Evolutionary conservation across 1,140 invertebrate genomes (phyloP).

Genomic region (Rhizoglyphus robini): DNA sequence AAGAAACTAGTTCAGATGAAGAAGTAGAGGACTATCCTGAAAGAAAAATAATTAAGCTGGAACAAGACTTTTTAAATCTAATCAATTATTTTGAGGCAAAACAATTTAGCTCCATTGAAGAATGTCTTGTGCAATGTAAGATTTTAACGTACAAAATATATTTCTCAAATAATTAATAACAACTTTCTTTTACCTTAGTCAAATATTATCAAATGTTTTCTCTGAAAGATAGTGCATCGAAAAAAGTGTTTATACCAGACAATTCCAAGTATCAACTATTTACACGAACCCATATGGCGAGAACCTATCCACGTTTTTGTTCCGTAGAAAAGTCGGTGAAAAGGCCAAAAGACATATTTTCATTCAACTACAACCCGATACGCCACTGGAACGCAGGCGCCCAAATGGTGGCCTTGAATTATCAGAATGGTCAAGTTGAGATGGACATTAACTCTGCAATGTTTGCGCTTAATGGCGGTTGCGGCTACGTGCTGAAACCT

Average conservation of each 20-base stretch:
- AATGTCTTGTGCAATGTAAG: slow-evolving; percentile 17
- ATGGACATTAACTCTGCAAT: slow-evolving; percentile 44
- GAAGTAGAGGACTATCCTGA: too few relatives aligned
- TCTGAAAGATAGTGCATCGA: slow-evolving; percentile 40
- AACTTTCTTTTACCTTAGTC: slow-evolving; percentile 3
- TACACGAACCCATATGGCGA: slow-evolving; percentile 36
- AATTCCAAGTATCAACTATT: slow-evolving; percentile 35
- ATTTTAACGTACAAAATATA: too few relatives aligned
- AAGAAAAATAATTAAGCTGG: too few relatives aligned
- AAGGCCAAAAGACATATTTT: slow-evolving; percentile 39
- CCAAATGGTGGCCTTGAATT: slow-evolving; percentile 46
- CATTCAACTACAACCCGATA: slow-evolving; percentile 45
- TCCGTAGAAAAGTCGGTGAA: too few relatives aligned
- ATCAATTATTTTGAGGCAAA: slow-evolving; percentile 14
- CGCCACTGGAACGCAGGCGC: slow-evolving; percentile 44
- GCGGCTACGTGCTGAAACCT: slow-evolving; percentile 51
- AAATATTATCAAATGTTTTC: slow-evolving; percentile 41
- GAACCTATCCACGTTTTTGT: slow-evolving; percentile 49
- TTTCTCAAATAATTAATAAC: too few relatives aligned
- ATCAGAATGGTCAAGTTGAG: slow-evolving; percentile 42
- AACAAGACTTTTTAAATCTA: too few relatives aligned
- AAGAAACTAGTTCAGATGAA: too few relatives aligned
- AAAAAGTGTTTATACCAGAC: slow-evolving; percentile 32
- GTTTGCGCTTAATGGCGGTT: slow-evolving; percentile 49
- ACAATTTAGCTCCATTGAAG: slow-evolving; percentile 10